These are phyloP conservation scores for Lasioglossum morio DNA, from an alignment of 2,888 invertebrate species.

Conservation along the genomic window DNA sequence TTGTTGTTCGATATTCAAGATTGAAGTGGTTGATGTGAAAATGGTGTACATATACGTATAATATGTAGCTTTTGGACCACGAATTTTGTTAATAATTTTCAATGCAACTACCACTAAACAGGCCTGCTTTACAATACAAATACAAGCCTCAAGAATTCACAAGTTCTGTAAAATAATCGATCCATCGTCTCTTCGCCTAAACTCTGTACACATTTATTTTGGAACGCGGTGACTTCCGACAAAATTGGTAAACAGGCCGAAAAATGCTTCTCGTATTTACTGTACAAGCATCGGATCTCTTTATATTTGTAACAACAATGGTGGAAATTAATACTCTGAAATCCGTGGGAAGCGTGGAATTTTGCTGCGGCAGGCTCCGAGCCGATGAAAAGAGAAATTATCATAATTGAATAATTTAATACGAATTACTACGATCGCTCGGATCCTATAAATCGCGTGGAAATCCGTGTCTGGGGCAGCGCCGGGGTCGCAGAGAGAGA, in stretches of 20 bases:
- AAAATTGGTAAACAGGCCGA: not conserved
- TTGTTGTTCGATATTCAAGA: not conserved
- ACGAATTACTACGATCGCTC: conserved; percentile 16
- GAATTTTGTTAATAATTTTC: not conserved
- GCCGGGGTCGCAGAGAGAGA: not conserved
- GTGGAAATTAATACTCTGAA: conserved; percentile 18
- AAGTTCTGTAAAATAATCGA: not conserved
- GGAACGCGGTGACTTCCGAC: not conserved
- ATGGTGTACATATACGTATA: no score
- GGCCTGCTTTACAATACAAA: not conserved
- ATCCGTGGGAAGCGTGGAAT: conserved; percentile 16
- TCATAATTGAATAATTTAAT: conserved; percentile 38
- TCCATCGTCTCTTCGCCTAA: not conserved
- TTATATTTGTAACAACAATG: not conserved
- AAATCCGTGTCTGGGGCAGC: conserved; percentile 18
- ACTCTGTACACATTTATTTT: not conserved
- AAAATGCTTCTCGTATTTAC: conserved; percentile 11
- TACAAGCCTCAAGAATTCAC: not conserved
- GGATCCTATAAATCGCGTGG: conserved; percentile 26
- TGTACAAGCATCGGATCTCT: not conserved
- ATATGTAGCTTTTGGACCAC: not conserved
- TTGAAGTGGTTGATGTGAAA: not conserved
- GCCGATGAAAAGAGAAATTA: conserved; percentile 20
- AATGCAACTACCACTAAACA: not conserved
- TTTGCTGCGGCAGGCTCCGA: conserved; percentile 8